These are phyloP conservation scores for Phalera bucephala DNA, from an alignment of 2,888 invertebrate genomes.

Conservation along the genomic window DNA sequence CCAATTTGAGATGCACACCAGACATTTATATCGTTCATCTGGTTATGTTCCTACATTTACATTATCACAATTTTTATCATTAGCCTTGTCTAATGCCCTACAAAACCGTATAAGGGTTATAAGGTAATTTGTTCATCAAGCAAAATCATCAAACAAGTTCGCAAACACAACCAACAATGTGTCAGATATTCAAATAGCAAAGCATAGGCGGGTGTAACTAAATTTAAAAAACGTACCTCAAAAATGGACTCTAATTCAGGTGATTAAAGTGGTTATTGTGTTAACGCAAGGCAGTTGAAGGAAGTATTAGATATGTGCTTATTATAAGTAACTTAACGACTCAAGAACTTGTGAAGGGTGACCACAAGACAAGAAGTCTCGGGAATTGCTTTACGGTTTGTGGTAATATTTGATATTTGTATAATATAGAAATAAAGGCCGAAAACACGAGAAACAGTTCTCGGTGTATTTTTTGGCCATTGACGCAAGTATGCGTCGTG, in stretches of 20 bases:
- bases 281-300: slow-evolving; percentile 38
- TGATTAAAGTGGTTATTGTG: slow-evolving; percentile 32
- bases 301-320: slow-evolving; percentile 64
- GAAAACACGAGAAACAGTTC: no score
- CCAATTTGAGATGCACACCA: no score
- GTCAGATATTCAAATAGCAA: slow-evolving; percentile 20
- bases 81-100: no score
- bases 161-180: slow-evolving; percentile 11
- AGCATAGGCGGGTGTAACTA: slow-evolving; percentile 11
- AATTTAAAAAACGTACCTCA: slow-evolving; percentile 3
- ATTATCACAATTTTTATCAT: no score
- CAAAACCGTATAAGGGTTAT: no score
- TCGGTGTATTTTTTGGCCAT: no score
- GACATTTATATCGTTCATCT: no score
- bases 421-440: no score
- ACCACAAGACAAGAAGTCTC: slow-evolving; percentile 12
- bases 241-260: slow-evolving; percentile 37
- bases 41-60: no score
- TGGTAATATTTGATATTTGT: no score
- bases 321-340: slow-evolving; percentile 61
- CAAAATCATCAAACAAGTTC: neutral
- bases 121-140: no score
- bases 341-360: slow-evolving; percentile 42
- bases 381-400: neutral
- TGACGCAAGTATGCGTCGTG: no score